Evolutionary conservation across 2,797 vertebrate genomes (phyloP), one percentile per base, ranked within the genome.

Genomic region (Malurus splendens): DNA sequence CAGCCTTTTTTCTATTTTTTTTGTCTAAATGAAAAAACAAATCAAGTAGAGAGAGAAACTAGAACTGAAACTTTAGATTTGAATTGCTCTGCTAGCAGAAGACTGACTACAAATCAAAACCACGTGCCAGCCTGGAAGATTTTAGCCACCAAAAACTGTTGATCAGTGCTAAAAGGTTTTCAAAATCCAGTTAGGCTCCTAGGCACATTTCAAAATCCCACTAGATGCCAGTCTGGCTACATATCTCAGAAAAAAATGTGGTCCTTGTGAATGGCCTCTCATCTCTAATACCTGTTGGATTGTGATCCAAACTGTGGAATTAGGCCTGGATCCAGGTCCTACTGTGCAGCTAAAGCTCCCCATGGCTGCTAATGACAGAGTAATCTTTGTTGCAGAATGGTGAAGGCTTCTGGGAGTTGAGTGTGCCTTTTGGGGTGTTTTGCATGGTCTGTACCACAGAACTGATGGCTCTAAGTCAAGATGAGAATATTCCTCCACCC

Each of bases 141-240:
- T 93, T 93, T 66, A 93, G 30, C 30, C 80, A 92, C 86, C 60
- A 75, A 86, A 92, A 94, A 27, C 59, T 84, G 71, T 78, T 75
- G 55, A 86, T 78, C 7, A 1, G 20, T 41, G 51, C 24, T 87
- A 47, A 89, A 91, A 36, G 61, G 33, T n/a, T 88, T 90, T 82
- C 55, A 13, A 93, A 93, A 92, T 77, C 62, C 39, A 66, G 51
- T 71, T 51, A 92, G 75, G 48, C 55, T 93, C 61, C 33, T 36
- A 84, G 89, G 73, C 55, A 83, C 86, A 85, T 92, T 89, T 91
- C 44, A 81, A 66, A 94, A 90, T 89, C 92, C 89, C 89, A 91
- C 90, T 95, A 95, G 90, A 91, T 93, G 85, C 87, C 82, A 93
- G 87, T 93, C 90, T 92, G 84, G 78, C 93, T 95, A 92, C 84